Conservation (phyloP, 2,113 vertebrate species). For the Isichthys henryi region DNA sequence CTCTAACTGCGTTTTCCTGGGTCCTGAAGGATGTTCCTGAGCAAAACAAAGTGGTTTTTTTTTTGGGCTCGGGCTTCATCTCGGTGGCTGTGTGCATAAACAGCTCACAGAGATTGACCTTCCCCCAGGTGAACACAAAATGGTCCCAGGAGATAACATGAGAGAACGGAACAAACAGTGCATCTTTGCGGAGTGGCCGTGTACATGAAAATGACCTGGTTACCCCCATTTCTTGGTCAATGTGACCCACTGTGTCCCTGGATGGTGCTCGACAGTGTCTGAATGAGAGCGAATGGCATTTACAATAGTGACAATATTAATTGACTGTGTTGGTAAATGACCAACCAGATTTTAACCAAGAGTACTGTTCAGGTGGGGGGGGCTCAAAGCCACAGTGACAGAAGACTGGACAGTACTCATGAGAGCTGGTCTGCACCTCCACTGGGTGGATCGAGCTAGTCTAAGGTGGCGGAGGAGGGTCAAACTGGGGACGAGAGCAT, state of each 20-base stretch:
- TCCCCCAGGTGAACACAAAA: background rate
- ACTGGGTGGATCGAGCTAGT: background rate
- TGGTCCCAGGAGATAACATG: background rate
- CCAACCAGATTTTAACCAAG: background rate
- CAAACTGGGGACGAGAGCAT: background rate
- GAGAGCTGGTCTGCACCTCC: background rate
- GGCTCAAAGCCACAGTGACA: background rate
- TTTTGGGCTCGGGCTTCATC: background rate
- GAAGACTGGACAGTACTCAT: background rate
- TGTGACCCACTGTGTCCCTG: background rate
- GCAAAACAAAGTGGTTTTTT: background rate
- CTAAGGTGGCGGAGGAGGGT: background rate
- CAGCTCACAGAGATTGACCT: background rate
- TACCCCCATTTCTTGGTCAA: background rate
- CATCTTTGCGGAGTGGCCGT: background rate
- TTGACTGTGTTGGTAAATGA: background rate
- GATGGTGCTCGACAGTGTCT: background rate
- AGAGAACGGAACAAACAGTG: background rate
- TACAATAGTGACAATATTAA: background rate
- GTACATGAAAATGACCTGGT: background rate
- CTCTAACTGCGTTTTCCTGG: background rate
- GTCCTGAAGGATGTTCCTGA: background rate
- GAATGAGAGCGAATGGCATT: background rate
- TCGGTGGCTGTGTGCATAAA: background rate
- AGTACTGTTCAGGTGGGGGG: background rate